phyloP scores from a whole-genome alignment of 2,888 invertebrate species.

The Drosophila anomalata region DNA sequence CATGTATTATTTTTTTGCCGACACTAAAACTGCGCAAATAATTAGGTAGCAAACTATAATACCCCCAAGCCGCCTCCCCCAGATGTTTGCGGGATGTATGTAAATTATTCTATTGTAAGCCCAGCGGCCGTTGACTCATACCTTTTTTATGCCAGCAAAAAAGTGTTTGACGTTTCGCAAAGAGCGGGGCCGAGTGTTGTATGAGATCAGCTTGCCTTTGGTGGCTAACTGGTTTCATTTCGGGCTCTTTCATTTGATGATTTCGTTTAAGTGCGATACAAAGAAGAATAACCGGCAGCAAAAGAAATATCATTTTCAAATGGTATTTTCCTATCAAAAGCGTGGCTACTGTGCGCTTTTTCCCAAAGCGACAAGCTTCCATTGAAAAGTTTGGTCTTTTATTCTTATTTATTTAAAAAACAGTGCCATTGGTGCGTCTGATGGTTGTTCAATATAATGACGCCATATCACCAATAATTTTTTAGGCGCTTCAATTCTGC shows the following conservation, averaged over 20 bases:
- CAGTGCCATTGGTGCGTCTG: conserved; percentile 3
- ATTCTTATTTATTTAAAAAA: conserved; percentile 9
- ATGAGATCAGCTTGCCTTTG: conserved; percentile 43
- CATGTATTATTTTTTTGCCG: conserved; percentile 44
- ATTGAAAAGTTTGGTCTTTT: not conserved
- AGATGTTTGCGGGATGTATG: conserved; percentile 36
- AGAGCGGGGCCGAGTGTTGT: conserved; percentile 32
- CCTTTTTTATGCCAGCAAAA: conserved; percentile 12
- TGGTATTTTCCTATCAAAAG: not conserved
- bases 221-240: conserved; percentile 36
- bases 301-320: conserved; percentile 4
- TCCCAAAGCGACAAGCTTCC: not conserved
- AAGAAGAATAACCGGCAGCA: conserved; percentile 5
- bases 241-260: conserved; percentile 23
- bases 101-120: conserved; percentile 36
- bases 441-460: conserved; percentile 26
- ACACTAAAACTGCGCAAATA: conserved; percentile 68
- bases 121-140: conserved; percentile 31
- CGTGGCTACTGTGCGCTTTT: not conserved
- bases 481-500: conserved; percentile 13
- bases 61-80: conserved; percentile 5
- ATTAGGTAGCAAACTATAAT: conserved; percentile 59
- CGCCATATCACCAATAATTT: conserved; percentile 22
- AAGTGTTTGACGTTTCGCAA: conserved; percentile 17
- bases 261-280: conserved; percentile 22